These are phyloP conservation scores for Nesogale talazaci DNA, from an alignment of 2,113 vertebrate species.

Conservation along the genomic window DNA sequence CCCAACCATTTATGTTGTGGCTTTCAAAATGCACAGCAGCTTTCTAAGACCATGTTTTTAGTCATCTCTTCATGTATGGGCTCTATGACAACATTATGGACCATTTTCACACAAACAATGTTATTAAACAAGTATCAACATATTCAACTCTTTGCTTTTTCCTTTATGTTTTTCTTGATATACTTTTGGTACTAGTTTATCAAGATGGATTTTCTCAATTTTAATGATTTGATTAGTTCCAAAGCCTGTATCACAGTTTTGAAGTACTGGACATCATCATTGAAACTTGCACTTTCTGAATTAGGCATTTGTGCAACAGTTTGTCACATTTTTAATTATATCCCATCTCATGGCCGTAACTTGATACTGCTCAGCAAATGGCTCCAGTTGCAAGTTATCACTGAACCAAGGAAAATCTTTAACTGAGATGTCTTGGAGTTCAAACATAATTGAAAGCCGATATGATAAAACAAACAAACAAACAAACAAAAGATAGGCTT, in stretches of 20 bases:
- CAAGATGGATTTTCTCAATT: constrained; percentile 81
- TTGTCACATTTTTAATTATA: constrained; percentile 77
- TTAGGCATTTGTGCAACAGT: constrained; percentile 76
- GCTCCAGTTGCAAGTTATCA: constrained; percentile 82
- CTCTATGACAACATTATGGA: constrained; percentile 89
- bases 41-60: constrained; percentile 68
- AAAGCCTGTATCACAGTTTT: constrained; percentile 75
- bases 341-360: constrained; percentile 80
- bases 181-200: constrained; percentile 81
- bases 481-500: constrained; percentile 59
- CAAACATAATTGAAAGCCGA: constrained; percentile 79
- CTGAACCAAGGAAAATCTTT: constrained; percentile 79
- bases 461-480: constrained; percentile 41
- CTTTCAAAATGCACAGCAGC: constrained; percentile 53
- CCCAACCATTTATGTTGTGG: constrained; percentile 83
- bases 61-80: constrained; percentile 84
- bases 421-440: constrained; percentile 74
- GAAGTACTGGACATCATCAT: constrained; percentile 70
- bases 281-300: constrained; percentile 82
- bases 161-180: constrained; percentile 80
- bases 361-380: constrained; percentile 87
- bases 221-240: constrained; percentile 74
- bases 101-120: constrained; percentile 81
- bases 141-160: constrained; percentile 74
- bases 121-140: constrained; percentile 77